phyloP scores from a whole-genome alignment of 2,888 invertebrate species.

The Lypha dubia region DNA sequence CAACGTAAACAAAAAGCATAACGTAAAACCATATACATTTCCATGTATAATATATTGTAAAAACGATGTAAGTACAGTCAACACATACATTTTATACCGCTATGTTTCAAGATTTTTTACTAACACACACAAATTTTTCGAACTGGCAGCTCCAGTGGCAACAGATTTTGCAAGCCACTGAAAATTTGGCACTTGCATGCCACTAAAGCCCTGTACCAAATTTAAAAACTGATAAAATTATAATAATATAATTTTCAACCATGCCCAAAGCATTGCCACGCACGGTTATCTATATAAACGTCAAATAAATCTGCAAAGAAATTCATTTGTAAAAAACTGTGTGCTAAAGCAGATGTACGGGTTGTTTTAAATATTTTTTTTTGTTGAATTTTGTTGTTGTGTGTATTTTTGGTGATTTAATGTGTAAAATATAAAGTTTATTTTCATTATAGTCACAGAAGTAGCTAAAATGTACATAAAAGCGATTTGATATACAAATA shows the following conservation, averaged over 20 bases:
- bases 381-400: conserved; percentile 55
- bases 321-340: conserved; percentile 49
- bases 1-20: too few species aligned
- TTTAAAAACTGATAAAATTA: neutral
- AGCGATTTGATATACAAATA: neutral
- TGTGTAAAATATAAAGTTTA: conserved; percentile 19
- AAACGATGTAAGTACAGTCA: too few species aligned
- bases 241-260: conserved; percentile 14
- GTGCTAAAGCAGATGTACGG: neutral
- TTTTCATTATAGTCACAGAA: conserved; percentile 2
- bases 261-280: conserved; percentile 9
- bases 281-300: conserved; percentile 39
- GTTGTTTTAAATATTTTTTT: conserved; percentile 40
- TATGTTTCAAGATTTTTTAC: too few species aligned
- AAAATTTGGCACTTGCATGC: too few species aligned
- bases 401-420: conserved; percentile 39
- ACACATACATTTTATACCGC: too few species aligned
- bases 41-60: too few species aligned
- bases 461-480: conserved; percentile 3
- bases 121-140: too few species aligned
- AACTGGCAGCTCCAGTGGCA: too few species aligned
- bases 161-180: too few species aligned
- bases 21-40: too few species aligned
- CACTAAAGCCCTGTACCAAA: neutral
- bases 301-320: conserved; percentile 40